phyloP scores from a whole-genome alignment of 2,113 vertebrate species.

The Cephalopterus ornatus region DNA sequence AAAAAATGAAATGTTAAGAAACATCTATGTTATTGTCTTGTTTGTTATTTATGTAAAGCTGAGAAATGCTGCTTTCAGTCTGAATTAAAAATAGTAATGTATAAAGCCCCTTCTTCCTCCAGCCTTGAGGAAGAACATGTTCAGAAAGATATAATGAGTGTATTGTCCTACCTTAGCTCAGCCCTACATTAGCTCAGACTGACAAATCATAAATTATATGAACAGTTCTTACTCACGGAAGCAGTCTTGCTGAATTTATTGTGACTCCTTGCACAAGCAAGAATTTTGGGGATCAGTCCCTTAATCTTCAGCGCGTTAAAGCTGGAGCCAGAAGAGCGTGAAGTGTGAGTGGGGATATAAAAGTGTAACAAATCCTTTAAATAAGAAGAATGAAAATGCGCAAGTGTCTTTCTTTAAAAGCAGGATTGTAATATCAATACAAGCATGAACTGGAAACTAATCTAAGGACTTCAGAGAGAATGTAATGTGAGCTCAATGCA shows the following conservation, averaged over 20 bases:
- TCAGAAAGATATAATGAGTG: background rate
- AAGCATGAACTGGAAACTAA: slow-evolving; percentile 41
- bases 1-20: background rate
- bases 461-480: slow-evolving; percentile 18
- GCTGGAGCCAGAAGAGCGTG: slow-evolving; percentile 48
- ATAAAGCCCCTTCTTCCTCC: background rate
- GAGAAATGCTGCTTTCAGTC: background rate
- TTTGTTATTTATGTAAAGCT: background rate
- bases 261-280: background rate
- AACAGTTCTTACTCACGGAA: background rate
- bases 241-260: background rate
- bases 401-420: slow-evolving; percentile 54
- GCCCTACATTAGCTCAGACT: background rate
- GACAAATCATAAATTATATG: background rate
- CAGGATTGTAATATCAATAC: slow-evolving; percentile 47
- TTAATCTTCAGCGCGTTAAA: slow-evolving; percentile 65
- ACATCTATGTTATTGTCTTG: background rate
- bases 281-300: slow-evolving; percentile 22
- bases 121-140: background rate
- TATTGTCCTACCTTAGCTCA: background rate
- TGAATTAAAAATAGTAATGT: background rate
- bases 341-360: slow-evolving; percentile 40
- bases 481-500: background rate
- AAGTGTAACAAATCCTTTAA: slow-evolving; percentile 68
- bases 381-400: slow-evolving; percentile 61